phyloP scores from a whole-genome alignment of 2,797 vertebrate species.

The Ctenopoma kingsleyae region DNA sequence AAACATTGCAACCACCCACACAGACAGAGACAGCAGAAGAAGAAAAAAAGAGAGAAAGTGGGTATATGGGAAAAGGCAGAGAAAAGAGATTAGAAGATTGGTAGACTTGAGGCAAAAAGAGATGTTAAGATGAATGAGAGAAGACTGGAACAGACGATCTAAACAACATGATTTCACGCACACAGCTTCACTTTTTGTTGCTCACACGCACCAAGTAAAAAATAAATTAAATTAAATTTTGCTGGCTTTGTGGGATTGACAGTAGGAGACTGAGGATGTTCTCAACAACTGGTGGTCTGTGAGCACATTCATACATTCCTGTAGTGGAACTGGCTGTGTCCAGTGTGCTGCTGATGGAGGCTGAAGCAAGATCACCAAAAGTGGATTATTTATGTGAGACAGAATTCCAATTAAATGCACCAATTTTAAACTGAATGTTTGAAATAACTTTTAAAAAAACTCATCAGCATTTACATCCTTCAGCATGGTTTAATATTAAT shows the following conservation, averaged over 20 bases:
- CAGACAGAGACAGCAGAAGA: not conserved
- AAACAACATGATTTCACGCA: slow-evolving; percentile 1
- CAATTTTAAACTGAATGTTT: too few relatives aligned
- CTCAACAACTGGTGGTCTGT: not conserved
- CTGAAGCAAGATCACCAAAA: too few relatives aligned
- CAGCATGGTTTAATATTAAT: not conserved
- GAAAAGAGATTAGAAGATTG: not conserved
- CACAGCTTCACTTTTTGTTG: not conserved
- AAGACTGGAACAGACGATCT: not conserved
- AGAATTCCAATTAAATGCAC: not conserved
- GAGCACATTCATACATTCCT: too few relatives aligned
- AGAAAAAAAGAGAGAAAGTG: not conserved
- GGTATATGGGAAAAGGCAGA: not conserved
- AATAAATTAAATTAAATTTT: not conserved
- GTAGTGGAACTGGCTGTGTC: too few relatives aligned
- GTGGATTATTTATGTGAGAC: not conserved
- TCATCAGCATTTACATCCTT: not conserved
- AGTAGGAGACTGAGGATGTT: not conserved
- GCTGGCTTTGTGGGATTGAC: not conserved
- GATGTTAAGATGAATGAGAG: slow-evolving; percentile 7
- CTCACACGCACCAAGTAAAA: not conserved
- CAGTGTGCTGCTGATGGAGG: not conserved
- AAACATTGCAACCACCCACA: slow-evolving; percentile 12
- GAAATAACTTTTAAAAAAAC: not conserved
- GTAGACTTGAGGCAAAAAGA: slow-evolving; percentile 3